phyloP scores from a whole-genome alignment of 2,113 vertebrate genomes.

The Eira barbara region DNA sequence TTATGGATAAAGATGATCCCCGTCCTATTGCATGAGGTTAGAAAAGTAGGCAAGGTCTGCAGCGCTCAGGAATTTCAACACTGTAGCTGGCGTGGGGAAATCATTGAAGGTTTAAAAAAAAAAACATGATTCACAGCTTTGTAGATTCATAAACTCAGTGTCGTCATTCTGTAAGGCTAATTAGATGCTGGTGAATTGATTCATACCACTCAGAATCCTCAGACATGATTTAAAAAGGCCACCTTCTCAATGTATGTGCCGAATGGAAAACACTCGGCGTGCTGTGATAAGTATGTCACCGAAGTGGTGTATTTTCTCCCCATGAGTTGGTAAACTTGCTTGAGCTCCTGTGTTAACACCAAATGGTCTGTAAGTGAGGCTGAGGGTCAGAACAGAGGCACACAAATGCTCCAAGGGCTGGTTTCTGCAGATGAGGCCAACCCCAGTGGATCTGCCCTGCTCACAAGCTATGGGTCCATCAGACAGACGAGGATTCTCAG shows the following conservation, averaged over 20 bases:
- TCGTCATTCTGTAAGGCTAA: constrained; percentile 7
- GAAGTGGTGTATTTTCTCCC: background rate
- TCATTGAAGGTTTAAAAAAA: background rate
- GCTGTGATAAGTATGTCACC: background rate
- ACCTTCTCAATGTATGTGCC: background rate
- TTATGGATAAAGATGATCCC: background rate
- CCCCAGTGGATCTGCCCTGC: too few species aligned
- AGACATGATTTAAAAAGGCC: background rate
- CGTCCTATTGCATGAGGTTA: background rate
- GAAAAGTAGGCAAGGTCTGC: background rate
- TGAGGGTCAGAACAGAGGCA: background rate
- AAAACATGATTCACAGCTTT: background rate
- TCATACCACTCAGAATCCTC: constrained; percentile 6
- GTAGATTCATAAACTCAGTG: background rate
- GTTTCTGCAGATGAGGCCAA: background rate
- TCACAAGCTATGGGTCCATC: rapidly evolving
- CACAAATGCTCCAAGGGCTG: background rate
- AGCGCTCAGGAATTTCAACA: background rate
- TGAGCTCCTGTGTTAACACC: background rate
- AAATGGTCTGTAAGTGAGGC: background rate
- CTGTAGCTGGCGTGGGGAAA: background rate
- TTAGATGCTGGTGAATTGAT: background rate
- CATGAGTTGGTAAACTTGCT: background rate
- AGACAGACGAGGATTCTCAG: background rate
- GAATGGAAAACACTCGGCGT: background rate